These are phyloP conservation scores for Acleris sparsana DNA, from an alignment of 2,888 invertebrate species.

Conservation along the genomic window DNA sequence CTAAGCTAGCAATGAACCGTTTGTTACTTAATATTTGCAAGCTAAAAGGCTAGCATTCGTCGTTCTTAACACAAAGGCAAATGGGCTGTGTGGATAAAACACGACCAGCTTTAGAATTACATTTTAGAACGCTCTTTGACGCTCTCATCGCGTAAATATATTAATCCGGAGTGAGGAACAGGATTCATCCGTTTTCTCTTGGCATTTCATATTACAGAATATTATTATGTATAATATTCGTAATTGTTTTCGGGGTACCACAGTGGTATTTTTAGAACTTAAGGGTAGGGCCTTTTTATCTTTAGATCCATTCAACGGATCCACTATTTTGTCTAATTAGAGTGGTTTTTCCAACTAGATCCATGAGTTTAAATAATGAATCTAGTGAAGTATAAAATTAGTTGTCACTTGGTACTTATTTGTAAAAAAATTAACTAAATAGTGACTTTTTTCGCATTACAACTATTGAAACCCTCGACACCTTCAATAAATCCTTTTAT, in stretches of 20 bases:
- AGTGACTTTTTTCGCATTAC: no score
- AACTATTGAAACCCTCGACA: no score
- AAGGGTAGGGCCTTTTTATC: no score
- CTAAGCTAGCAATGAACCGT: conserved; percentile 5
- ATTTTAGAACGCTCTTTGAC: conserved; percentile 14
- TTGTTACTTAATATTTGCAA: conserved; percentile 16
- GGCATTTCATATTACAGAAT: conserved; percentile 14
- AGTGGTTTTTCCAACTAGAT: no score
- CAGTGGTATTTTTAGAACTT: no score
- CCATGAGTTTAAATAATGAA: no score
- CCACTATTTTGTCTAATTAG: no score
- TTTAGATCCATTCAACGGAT: no score
- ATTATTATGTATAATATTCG: not conserved
- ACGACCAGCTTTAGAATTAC: conserved; percentile 10
- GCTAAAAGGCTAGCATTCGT: conserved; percentile 9
- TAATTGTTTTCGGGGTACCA: not conserved
- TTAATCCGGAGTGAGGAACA: conserved; percentile 2
- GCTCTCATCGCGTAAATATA: conserved; percentile 5
- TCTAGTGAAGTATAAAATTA: no score
- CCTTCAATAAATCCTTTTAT: no score
- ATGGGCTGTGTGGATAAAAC: conserved; percentile 12
- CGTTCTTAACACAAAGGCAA: conserved; percentile 6
- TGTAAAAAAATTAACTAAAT: no score
- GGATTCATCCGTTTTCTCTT: conserved; percentile 11
- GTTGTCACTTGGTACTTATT: no score